Evolutionary conservation across 2,888 invertebrate species (phyloP).

Genomic region (Caenorhabditis sulstoni): DNA sequence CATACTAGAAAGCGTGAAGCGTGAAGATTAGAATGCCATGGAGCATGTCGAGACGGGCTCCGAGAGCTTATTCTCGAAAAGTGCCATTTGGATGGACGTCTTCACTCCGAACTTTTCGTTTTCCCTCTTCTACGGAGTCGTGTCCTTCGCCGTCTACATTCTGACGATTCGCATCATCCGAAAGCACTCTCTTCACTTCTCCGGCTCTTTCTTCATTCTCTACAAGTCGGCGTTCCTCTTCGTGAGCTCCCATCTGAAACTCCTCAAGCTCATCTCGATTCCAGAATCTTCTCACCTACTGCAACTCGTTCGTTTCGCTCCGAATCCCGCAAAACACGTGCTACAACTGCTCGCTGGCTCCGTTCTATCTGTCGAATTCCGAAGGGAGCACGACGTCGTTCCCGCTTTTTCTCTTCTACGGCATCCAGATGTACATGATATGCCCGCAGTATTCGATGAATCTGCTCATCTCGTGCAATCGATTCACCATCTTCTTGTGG

Average conservation of each 20-base stretch:
- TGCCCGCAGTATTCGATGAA: constrained; percentile 6
- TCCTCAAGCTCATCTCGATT: too few relatives aligned
- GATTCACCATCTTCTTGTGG: constrained; percentile 15
- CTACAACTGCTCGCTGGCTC: constrained; percentile 16
- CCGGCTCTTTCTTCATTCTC: constrained; percentile 23
- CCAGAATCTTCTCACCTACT: constrained; percentile 3
- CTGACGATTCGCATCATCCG: constrained; percentile 12
- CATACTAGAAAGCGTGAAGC: too few relatives aligned
- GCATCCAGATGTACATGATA: constrained; percentile 3
- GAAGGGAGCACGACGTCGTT: not conserved
- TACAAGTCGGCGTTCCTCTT: constrained; percentile 3
- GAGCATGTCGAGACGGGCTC: too few relatives aligned
- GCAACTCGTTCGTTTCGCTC: constrained; percentile 6
- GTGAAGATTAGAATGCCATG: too few relatives aligned
- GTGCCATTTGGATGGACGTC: constrained; percentile 24
- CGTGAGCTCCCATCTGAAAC: constrained; percentile 10
- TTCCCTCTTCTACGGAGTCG: constrained; percentile 10
- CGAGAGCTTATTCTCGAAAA: too few relatives aligned
- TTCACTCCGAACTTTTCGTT: constrained; percentile 19
- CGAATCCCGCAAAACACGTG: constrained; percentile 14
- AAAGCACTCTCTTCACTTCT: not conserved
- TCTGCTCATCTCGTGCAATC: constrained; percentile 6
- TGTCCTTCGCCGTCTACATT: constrained; percentile 23
- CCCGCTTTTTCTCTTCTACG: constrained; percentile 6
- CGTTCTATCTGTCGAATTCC: not conserved